Base-by-base conservation (phyloP, 2,797 vertebrate species). In the Macroramphosus scolopax region DNA sequence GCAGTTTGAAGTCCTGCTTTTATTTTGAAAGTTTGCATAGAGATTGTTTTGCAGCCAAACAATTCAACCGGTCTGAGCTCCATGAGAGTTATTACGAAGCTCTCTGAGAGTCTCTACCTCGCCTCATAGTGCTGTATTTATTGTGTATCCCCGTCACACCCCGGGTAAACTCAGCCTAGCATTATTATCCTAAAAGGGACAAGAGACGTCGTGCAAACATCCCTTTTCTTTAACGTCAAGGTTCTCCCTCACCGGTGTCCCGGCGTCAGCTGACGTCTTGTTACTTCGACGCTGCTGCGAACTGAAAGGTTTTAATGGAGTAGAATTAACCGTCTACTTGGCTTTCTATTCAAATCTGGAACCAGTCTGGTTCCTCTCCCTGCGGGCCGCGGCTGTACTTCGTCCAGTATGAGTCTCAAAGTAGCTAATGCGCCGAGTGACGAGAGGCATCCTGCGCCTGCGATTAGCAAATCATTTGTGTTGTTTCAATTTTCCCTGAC, bases 401-500 rank as follows among this genome's bases (percentile, higher is more conserved):
- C n/a, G n/a, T n/a, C n/a, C n/a, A n/a, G n/a, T n/a, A n/a, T n/a
- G n/a, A n/a, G n/a, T n/a, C n/a, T n/a, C n/a, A n/a, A n/a, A n/a
- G n/a, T n/a, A n/a, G n/a, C n/a, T n/a, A n/a, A n/a, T n/a, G n/a
- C n/a, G n/a, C n/a, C n/a, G n/a, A n/a, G n/a, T n/a, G n/a, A n/a
- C n/a, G n/a, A n/a, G n/a, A n/a, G n/a, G n/a, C n/a, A n/a, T 72
- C 45, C 41, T 50, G 33, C 42, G 31, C 39, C 47, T 35, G 41
- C 36, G 14, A n/a, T 38, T 31, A 35, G 37, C 58, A 58, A 68
- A 72, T 56, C 54, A 43, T 50, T 65, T 5, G 12, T 24, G 32
- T 50, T 42, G 52, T 66, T 74, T 81, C 51, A 32, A 41, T 81
- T 81, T 78, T 77, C 67, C 61, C 70, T 71, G 72, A 81, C 66